Percentiles rank a stretch among this genome's conserved stretches.
Conservation (phyloP, 2,113 vertebrate genomes). For the Cyanoramphus novaezelandiae region DNA sequence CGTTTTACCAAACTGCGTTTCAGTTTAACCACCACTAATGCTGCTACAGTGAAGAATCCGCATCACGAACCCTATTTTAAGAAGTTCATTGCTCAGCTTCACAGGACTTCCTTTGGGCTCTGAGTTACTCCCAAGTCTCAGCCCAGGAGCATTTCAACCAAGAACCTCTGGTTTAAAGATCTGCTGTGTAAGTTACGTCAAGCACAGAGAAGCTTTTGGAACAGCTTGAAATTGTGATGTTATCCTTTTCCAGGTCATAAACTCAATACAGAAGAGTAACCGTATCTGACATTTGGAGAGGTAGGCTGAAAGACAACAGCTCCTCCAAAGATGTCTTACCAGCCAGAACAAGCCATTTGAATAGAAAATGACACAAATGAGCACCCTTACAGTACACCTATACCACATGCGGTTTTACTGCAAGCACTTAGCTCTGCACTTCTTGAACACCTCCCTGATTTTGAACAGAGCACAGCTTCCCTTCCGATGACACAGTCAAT, state of each 20-base stretch:
- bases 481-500: not conserved
- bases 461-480: not conserved
- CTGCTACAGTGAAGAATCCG: not conserved
- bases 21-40: not conserved
- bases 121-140: not conserved
- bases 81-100: not conserved
- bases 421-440: not conserved
- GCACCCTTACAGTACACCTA: not conserved
- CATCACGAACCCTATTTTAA: not conserved
- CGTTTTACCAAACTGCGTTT: accelerated
- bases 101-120: not conserved
- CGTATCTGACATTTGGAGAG: not conserved
- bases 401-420: not conserved
- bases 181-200: not conserved
- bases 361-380: not conserved
- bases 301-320: not conserved
- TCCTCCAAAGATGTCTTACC: not conserved
- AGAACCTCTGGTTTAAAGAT: not conserved
- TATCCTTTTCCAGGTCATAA: not conserved
- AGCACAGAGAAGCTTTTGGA: not conserved
- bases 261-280: not conserved
- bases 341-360: not conserved
- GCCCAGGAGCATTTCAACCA: not conserved
- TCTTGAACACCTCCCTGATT: not conserved
- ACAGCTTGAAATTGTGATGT: not conserved